Evolutionary conservation across 1,140 invertebrate genomes (phyloP), one percentile per base, ranked within the genome.

Genomic region (Drosophila lini): DNA sequence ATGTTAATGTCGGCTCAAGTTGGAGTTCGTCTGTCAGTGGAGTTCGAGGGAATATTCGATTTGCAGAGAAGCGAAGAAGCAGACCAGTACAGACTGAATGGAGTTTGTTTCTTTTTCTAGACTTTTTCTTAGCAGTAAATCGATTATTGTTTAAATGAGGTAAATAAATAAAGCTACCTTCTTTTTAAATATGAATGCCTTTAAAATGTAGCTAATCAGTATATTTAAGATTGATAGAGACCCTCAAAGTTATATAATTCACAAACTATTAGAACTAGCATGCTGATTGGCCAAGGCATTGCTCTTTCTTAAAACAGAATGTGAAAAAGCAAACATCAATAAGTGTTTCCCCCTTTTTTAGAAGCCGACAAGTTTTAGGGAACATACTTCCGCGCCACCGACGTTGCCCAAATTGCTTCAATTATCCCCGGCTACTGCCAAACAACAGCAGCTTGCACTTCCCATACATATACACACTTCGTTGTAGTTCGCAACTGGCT

Each of bases 1-100:
- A 83, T 83, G 80, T 83, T 81, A 83, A 83, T 83, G 81, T 83
- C 80, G 80, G 50, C 80, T 63, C 70, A 83, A 75, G 8, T 40
- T 56, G 19, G 32, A 5, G 4, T 48, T 31, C n/a, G 53, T 40
- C 52, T 55, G 52, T 13, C 32, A 53, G 16, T 40, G 15, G 22
- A 40, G 34, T 56, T 56, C 6, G 2, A 52, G 31, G n/a, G n/a
- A 32, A 52, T 32, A 16, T 52, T 32, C 10, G 13, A 25, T 40
- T 40, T 19, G 1, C 3, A 11, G 19, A 5, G 34, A 25, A n/a
- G 0, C 0, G 15, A 40, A 56, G 25, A 38, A 25, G 10, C 44
- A 44, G 16, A 44, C 9, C n/a, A 45, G 25, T 28, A 28, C 25
- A 28, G 5, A 41, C n/a, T 41, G 1, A 10, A 3, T 4, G 6